These are phyloP conservation scores for Wiebesia pumilae DNA, from an alignment of 1,140 invertebrate genomes.

Conservation along the genomic window DNA sequence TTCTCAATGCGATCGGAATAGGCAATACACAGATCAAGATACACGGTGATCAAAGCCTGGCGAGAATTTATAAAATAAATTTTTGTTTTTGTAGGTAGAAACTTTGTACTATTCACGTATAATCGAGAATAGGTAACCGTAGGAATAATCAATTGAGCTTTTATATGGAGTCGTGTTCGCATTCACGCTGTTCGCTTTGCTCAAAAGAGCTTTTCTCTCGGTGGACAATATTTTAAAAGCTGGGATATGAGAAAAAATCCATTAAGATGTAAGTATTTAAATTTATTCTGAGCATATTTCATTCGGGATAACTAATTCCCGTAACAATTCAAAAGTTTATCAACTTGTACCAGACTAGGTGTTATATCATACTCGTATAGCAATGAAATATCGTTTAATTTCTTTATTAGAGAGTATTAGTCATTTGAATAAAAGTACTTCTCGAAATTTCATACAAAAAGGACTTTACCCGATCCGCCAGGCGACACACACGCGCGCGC, in stretches of 20 bases:
- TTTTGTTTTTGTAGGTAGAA: background rate
- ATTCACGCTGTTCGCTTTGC: background rate
- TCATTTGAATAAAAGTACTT: background rate
- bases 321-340: background rate
- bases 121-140: background rate
- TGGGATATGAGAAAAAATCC: background rate
- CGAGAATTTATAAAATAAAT: background rate
- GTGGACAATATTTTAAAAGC: constrained; percentile 4
- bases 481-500: too few relatives aligned
- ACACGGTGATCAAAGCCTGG: background rate
- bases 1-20: too few relatives aligned
- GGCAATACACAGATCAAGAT: too few relatives aligned
- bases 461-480: too few relatives aligned
- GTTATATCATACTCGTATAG: background rate
- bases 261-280: background rate
- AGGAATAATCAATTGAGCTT: background rate
- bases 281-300: background rate
- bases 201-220: background rate
- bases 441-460: background rate
- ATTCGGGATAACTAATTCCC: background rate
- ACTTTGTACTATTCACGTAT: background rate
- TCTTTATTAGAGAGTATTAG: background rate
- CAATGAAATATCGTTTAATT: background rate
- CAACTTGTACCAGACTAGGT: background rate
- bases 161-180: background rate